Evolutionary conservation across 2,888 invertebrate species (phyloP).

Genomic region (Euproctis similis): DNA sequence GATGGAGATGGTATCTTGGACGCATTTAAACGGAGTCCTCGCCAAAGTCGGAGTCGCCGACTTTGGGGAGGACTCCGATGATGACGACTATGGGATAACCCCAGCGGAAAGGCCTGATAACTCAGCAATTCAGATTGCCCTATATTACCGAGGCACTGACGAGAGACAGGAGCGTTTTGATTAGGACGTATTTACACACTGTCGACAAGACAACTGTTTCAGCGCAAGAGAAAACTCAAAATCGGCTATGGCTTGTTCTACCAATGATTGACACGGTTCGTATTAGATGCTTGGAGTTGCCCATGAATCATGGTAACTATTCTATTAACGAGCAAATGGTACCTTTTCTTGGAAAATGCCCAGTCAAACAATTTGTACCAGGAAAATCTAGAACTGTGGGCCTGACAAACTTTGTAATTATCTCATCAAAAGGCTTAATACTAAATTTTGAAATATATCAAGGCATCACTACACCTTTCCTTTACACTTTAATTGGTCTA

Average conservation of each 20-base stretch:
- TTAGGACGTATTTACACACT: constrained; percentile 10
- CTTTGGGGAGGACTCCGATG: constrained; percentile 6
- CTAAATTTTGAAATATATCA: no score
- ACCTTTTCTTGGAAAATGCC: no score
- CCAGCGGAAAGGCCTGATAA: constrained; percentile 5
- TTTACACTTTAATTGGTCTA: constrained; percentile 2
- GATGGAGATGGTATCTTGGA: no score
- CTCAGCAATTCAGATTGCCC: constrained; percentile 4
- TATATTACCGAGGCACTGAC: constrained; percentile 4
- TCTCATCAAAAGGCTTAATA: constrained; percentile 14
- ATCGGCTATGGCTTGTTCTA: constrained; percentile 16
- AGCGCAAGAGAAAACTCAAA: no score
- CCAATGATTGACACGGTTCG: constrained; percentile 14
- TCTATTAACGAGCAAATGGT: no score
- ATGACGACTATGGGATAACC: constrained; percentile 6
- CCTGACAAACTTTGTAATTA: constrained; percentile 16
- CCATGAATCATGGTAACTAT: no score
- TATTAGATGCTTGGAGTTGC: constrained; percentile 11
- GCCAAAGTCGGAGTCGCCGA: no score
- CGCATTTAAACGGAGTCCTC: constrained; percentile 2
- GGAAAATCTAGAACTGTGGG: no score
- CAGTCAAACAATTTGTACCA: no score
- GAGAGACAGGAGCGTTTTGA: constrained; percentile 5
- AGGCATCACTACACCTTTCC: constrained; percentile 9
- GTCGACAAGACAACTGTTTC: constrained; percentile 4